Evolutionary conservation across 2,113 vertebrate genomes (phyloP).

Genomic region (Hystrix cristata): DNA sequence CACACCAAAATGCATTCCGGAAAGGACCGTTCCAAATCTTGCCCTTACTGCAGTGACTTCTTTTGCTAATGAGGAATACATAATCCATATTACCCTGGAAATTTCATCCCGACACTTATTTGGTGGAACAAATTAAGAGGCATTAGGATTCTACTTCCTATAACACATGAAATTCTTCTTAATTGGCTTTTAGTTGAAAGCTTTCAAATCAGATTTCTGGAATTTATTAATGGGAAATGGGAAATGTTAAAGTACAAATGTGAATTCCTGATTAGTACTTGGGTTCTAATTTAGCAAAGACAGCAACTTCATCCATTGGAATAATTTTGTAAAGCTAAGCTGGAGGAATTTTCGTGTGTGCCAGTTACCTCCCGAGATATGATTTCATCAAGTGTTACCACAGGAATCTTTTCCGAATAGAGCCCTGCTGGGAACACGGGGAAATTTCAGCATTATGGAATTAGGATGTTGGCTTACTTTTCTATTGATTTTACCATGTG

Average conservation of each 20-base stretch:
- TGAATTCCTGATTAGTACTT: constrained; percentile 47
- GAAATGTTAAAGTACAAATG: constrained; percentile 8
- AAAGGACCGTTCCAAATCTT: neutral
- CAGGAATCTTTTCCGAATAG: neutral
- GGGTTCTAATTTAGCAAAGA: constrained; percentile 42
- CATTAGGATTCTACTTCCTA: constrained; percentile 35
- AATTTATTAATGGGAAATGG: neutral
- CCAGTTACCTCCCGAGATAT: neutral
- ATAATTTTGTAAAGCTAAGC: constrained; percentile 27
- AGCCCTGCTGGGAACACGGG: neutral
- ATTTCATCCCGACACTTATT: constrained; percentile 14
- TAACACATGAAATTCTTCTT: constrained; percentile 23
- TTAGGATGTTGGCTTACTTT: neutral
- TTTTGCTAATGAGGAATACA: neutral
- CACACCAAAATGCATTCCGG: neutral
- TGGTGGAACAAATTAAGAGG: constrained; percentile 40
- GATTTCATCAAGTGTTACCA: neutral
- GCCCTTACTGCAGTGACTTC: neutral
- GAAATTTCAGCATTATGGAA: neutral
- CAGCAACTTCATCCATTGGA: neutral
- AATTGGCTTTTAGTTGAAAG: neutral
- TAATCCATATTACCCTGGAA: neutral
- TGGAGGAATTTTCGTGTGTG: neutral
- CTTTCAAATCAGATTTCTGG: constrained; percentile 18
- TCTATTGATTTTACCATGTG: neutral